Conservation (phyloP, 2,888 invertebrate species). For the Ophraella communa region DNA sequence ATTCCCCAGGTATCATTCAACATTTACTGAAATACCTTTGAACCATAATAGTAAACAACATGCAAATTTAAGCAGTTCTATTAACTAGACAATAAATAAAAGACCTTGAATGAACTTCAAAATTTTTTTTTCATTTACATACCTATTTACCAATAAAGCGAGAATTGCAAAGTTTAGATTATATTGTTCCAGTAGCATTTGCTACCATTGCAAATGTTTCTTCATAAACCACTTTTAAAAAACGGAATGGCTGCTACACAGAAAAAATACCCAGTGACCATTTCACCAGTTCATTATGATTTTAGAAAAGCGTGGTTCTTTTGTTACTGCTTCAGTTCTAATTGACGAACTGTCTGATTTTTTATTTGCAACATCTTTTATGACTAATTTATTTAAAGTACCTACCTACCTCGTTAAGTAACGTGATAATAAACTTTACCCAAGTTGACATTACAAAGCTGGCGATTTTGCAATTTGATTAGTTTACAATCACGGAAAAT, state of each 20-base stretch:
- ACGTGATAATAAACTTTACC: neutral
- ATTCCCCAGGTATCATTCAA: neutral
- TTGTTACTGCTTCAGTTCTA: too few species aligned
- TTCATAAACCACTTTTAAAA: neutral
- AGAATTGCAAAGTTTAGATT: neutral
- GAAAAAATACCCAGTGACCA: too few species aligned
- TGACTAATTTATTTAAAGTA: too few species aligned
- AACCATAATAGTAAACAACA: constrained; percentile 5
- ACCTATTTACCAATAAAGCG: neutral
- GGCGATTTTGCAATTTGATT: neutral
- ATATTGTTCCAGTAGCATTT: neutral
- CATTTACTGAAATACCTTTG: neutral
- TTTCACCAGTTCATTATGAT: too few species aligned
- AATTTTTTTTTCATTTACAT: neutral
- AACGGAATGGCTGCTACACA: too few species aligned
- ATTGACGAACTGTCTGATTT: too few species aligned
- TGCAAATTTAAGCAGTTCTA: constrained; percentile 3
- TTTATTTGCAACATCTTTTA: too few species aligned
- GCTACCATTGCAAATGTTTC: neutral
- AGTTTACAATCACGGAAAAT: neutral
- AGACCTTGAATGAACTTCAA: constrained; percentile 8
- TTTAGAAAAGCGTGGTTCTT: too few species aligned
- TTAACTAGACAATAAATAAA: neutral
- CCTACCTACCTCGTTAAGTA: too few species aligned
- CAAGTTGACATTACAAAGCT: neutral